Evolutionary conservation across 2,113 vertebrate species (phyloP).

Genomic region (Lophius piscatorius): DNA sequence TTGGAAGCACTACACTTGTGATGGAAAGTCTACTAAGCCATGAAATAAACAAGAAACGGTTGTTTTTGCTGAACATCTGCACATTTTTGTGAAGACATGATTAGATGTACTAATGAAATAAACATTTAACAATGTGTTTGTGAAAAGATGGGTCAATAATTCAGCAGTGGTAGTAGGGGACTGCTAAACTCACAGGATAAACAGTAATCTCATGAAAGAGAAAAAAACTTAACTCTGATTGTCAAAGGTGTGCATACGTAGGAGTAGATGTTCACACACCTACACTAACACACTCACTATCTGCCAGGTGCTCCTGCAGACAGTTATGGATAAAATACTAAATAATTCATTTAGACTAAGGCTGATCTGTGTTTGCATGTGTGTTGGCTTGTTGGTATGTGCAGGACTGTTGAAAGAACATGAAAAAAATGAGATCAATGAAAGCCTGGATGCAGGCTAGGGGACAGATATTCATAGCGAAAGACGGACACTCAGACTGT

Average conservation of each 20-base stretch:
- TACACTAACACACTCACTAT: constrained; percentile 1
- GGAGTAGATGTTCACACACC: not conserved
- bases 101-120: constrained; percentile 31
- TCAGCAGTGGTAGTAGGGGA: constrained; percentile 13
- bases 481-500: not conserved
- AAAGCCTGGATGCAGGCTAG: constrained; percentile 14
- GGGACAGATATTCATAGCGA: constrained; percentile 34
- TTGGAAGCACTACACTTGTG: constrained; percentile 28
- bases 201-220: constrained; percentile 29
- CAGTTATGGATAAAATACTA: constrained; percentile 56
- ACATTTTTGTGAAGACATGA: constrained; percentile 10
- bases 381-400: constrained; percentile 18
- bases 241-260: constrained; percentile 2
- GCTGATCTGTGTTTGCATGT: constrained; percentile 25
- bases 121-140: constrained; percentile 32
- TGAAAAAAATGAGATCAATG: not conserved
- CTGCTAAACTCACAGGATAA: constrained; percentile 25
- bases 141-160: constrained; percentile 9
- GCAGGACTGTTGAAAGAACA: not conserved
- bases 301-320: constrained; percentile 50
- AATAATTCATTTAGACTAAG: constrained; percentile 72
- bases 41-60: constrained; percentile 60
- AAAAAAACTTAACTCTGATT: constrained; percentile 8
- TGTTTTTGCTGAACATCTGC: constrained; percentile 14
- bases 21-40: constrained; percentile 40